phyloP scores from a whole-genome alignment of 1,140 invertebrate genomes.

The Scaptodrosophila lebanonensis region DNA sequence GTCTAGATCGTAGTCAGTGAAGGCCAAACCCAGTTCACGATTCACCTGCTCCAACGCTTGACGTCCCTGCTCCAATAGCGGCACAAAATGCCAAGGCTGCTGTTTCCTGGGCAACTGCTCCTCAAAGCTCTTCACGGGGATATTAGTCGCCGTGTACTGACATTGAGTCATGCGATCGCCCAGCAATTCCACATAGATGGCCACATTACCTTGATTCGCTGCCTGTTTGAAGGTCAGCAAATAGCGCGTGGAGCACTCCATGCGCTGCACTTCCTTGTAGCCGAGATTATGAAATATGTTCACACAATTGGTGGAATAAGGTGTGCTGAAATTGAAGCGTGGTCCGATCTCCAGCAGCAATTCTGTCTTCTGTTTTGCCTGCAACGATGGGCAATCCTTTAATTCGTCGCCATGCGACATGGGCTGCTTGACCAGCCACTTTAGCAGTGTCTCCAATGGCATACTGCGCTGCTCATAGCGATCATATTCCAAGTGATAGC shows the following conservation, averaged over 20 bases:
- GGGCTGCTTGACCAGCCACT: slow-evolving; percentile 85
- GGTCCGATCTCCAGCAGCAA: slow-evolving; percentile 84
- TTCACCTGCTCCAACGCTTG: slow-evolving; percentile 90
- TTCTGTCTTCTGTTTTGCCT: slow-evolving; percentile 2
- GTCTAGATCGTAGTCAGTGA: slow-evolving; percentile 92
- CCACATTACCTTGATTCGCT: slow-evolving; percentile 66
- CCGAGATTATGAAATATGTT: slow-evolving; percentile 93
- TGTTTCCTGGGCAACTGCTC: slow-evolving; percentile 81
- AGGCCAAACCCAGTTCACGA: slow-evolving; percentile 87
- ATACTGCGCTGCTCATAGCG: slow-evolving; percentile 65
- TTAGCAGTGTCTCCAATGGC: slow-evolving; percentile 81
- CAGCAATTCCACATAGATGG: slow-evolving; percentile 81
- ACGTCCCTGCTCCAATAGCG: slow-evolving; percentile 86
- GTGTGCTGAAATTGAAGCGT: slow-evolving; percentile 93
- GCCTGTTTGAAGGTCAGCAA: slow-evolving; percentile 80
- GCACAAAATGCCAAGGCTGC: slow-evolving; percentile 89
- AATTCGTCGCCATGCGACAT: no score
- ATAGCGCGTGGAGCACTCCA: slow-evolving; percentile 91
- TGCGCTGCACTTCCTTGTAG: slow-evolving; percentile 83
- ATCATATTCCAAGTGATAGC: slow-evolving; percentile 85
- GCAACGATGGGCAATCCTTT: no score
- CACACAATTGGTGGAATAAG: slow-evolving; percentile 96
- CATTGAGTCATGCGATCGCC: slow-evolving; percentile 90
- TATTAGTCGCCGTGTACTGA: slow-evolving; percentile 82
- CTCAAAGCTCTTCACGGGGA: slow-evolving; percentile 85